Evolutionary conservation across 1,140 invertebrate species (phyloP), one percentile per base, ranked within the genome.

Genomic region (Meteorus sp.): DNA sequence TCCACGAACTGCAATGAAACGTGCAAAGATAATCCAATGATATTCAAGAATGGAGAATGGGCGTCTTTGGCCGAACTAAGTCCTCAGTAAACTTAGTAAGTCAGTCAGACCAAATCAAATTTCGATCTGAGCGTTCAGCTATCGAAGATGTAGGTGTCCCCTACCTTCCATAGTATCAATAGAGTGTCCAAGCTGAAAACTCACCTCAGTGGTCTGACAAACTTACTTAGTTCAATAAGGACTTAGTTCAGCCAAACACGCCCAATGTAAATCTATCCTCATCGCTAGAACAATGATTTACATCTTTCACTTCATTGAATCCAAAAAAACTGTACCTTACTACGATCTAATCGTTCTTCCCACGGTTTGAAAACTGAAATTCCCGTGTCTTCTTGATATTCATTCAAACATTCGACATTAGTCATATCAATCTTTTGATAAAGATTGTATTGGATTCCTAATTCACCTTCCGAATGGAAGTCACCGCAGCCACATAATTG

Each of bases 331-430:
- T 23, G 29, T 17, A 95, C 93, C 73, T 88, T 83, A 56, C 85
- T 84, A 69, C 82, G 85, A 70, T 93, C 87, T 20, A 93, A 75
- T 62, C 94, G 82, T 45, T 93, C 85, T 69, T 96, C 92, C 90
- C 94, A 98, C 0, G 92, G 83, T 78, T 96, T 97, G 68, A 99
- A 98, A 7, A 99, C 88, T 27, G 80, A 81, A 79, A 89, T 92
- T 41, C 93, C 95, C 25, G 91, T 90, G 31, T 89, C 91, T 71
- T 97, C 94, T 27, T 83, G 75, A 20, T 80, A 64, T 82, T 98
- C 95, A 77, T 98, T 98, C 1, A 98, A 78, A 79, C 94, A 97
- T 72, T 95, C 85, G 2, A 96, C 77, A 76, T 93, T 93, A n/a
- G 89, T 85, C 62, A 85, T 85, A 77, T 97, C 91, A 67, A 98